These are phyloP conservation scores for Adelges cooleyi DNA, from an alignment of 1,140 invertebrate genomes.

Conservation along the genomic window DNA sequence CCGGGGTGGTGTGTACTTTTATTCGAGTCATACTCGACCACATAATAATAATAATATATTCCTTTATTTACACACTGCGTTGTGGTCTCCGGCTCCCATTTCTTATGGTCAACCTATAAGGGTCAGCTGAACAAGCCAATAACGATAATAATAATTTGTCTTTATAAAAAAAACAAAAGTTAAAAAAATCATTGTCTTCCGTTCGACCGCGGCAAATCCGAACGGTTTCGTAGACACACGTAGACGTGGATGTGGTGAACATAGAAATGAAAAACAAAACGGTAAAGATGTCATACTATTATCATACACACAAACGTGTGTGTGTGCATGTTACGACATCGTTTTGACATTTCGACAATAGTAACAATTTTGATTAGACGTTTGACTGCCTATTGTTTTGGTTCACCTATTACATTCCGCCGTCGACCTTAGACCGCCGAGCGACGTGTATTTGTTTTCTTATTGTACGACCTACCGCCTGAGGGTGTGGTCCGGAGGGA, in stretches of 20 bases:
- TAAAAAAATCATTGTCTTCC: too few species aligned
- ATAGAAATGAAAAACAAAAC: too few species aligned
- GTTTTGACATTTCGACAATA: conserved; percentile 21
- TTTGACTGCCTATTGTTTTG: conserved; percentile 19
- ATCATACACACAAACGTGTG: too few species aligned
- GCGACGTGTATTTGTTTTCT: not conserved
- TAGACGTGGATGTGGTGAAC: too few species aligned
- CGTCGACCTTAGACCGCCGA: conserved; percentile 2
- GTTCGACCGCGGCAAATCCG: too few species aligned
- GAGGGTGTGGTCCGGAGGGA: conserved; percentile 12
- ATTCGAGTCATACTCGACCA: not conserved
- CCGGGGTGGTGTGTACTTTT: not conserved
- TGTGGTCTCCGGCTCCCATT: not conserved
- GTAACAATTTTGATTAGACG: conserved; percentile 18
- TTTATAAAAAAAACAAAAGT: too few species aligned
- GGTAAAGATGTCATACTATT: too few species aligned
- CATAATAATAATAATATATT: not conserved
- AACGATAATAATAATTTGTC: too few species aligned
- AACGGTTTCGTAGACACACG: too few species aligned
- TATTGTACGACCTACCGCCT: not conserved
- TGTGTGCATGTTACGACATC: not conserved
- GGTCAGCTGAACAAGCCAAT: too few species aligned
- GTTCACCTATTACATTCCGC: conserved; percentile 24
- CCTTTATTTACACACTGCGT: not conserved
- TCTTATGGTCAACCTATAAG: too few species aligned